phyloP scores from a whole-genome alignment of 2,797 vertebrate genomes.

The Merluccius polli region DNA sequence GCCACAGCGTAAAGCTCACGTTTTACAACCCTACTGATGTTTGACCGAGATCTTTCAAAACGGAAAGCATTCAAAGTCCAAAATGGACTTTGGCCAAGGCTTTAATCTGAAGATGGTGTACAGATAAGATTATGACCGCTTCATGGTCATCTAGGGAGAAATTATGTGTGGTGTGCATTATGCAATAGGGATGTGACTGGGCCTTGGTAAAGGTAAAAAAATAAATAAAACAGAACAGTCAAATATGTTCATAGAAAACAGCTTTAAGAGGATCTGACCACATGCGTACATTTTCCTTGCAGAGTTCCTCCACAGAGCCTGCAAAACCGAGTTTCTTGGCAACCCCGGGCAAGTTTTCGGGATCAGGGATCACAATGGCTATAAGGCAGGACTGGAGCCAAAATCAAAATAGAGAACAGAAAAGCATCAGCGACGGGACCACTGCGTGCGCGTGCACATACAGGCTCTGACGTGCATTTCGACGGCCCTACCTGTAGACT shows the following conservation, averaged over 20 bases:
- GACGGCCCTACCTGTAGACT: constrained; percentile 86
- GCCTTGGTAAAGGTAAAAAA: no score
- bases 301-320: constrained; percentile 82
- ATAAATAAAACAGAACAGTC: no score
- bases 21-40: neutral
- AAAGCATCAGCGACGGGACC: neutral
- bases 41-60: no score
- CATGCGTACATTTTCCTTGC: constrained; percentile 78
- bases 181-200: neutral
- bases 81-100: neutral
- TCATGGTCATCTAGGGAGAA: neutral
- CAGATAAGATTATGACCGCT: neutral
- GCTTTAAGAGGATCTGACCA: neutral
- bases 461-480: no score
- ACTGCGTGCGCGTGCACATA: neutral
- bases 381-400: constrained; percentile 80
- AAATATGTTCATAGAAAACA: neutral
- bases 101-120: neutral
- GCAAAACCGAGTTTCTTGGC: constrained; percentile 76
- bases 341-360: constrained; percentile 79
- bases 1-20: neutral
- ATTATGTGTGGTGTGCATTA: neutral
- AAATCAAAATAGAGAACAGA: no score
- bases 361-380: constrained; percentile 87
- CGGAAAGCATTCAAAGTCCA: neutral